Base-by-base conservation (phyloP, 2,888 invertebrate genomes). In the Platynereis dumerilii region DNA sequence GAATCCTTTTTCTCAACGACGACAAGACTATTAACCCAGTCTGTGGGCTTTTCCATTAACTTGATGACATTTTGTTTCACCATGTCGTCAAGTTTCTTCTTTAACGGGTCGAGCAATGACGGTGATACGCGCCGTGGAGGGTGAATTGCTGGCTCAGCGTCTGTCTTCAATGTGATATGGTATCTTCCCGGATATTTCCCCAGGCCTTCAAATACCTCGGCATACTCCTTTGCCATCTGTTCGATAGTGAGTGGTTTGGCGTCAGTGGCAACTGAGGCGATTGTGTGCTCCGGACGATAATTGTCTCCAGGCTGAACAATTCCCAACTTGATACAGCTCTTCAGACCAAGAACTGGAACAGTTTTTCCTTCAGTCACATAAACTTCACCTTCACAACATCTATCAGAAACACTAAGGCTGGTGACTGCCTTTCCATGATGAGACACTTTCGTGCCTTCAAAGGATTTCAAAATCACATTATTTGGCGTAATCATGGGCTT, bases 1-100 rank as follows among this genome's bases (percentile, higher is more conserved):
- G 68, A 67, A 54, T 70, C 68, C n/a, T 52, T 39, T 39, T 71
- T 71, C 24, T 61, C 61, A n/a, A 34, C 39, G 2, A 61, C 26
- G 3, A 56, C 54, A 17, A 61, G 39, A 28, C 39, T 61, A 22
- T 61, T 61, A 2, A 53, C 53, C 61, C 54, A 61, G 17, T 61
- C 61, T 20, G 54, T 55, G 10, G 61, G 53, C 3, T 27, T 15
- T 7, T 60, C 60, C 10, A 45, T 27, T 26, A 15, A 7, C 5
- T 12, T 22, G 5, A 61, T 61, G 2, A 61, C 26, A 15, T 29
- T 22, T 29, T 55, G 28, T 20, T 55, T 3, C 7, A 12, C 54
- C 54, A 61, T 29, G n/a, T 57, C 7, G n/a, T 55, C 34, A 7
- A 60, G 48, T 24, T 24, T 48, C 3, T 20, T 26, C 12, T 60